Evolutionary conservation across 2,888 invertebrate genomes (phyloP).

Genomic region (Proisotoma minuta): DNA sequence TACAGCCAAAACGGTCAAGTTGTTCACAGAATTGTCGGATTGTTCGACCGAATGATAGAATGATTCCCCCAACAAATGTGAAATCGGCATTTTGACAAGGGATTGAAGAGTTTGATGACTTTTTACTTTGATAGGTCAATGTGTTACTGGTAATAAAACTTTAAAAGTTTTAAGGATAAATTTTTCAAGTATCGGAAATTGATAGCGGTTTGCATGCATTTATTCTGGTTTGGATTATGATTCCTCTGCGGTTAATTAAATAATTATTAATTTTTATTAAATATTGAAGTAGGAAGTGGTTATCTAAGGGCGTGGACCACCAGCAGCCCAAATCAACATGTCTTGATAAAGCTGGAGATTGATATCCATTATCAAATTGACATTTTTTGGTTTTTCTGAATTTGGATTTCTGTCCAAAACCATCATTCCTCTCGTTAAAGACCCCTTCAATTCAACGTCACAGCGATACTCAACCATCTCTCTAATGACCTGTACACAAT

Average conservation of each 20-base stretch:
- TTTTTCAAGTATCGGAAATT: no score
- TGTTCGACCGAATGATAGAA: no score
- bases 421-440: conserved; percentile 16
- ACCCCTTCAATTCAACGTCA: conserved; percentile 14
- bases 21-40: no score
- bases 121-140: no score
- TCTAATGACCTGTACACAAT: conserved; percentile 5
- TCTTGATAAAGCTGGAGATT: conserved; percentile 55
- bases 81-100: background rate
- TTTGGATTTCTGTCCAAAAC: conserved; percentile 14
- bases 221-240: no score
- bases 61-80: background rate
- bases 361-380: conserved; percentile 53
- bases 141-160: no score
- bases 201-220: no score
- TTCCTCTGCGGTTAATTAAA: no score
- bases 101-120: background rate
- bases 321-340: conserved; percentile 53
- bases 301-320: conserved; percentile 42
- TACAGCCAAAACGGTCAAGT: no score
- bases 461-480: conserved; percentile 18
- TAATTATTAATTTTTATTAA: background rate
- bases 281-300: background rate
- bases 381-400: conserved; percentile 26
- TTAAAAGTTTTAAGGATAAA: no score